A percentile compares a stretch with the other conserved stretches of the same genome.
Conservation (phyloP, 2,888 invertebrate genomes). For the Ormyrus pomaceus region DNA sequence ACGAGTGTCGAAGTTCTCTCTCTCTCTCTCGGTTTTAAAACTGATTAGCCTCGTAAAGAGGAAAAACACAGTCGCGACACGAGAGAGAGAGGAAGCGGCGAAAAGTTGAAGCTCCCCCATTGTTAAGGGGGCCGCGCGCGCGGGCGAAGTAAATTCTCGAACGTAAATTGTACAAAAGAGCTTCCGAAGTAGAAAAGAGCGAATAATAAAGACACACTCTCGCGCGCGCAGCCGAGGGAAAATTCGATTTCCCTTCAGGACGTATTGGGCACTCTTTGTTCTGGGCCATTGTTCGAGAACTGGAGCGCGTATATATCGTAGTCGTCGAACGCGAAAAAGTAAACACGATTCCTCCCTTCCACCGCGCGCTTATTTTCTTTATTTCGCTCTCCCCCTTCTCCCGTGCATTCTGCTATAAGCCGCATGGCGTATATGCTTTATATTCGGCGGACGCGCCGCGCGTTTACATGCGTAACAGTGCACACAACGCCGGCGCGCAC, state of each 20-base stretch:
- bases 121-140: neutral
- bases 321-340: constrained; percentile 34
- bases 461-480: neutral
- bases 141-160: constrained; percentile 14
- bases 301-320: constrained; percentile 6
- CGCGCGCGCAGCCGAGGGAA: constrained; percentile 15
- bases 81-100: no score
- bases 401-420: constrained; percentile 18
- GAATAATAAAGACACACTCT: constrained; percentile 46
- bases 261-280: constrained; percentile 37
- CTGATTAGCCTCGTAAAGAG: no score
- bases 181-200: constrained; percentile 26
- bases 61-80: no score
- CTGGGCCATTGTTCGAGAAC: constrained; percentile 45
- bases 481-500: no score
- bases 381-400: neutral
- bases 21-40: no score
- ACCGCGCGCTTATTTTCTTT: constrained; percentile 15
- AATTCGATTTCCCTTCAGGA: constrained; percentile 50
- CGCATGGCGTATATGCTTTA: neutral
- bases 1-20: neutral
- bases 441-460: constrained; percentile 2
- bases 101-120: neutral
- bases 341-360: constrained; percentile 35
- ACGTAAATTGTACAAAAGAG: constrained; percentile 46